Evolutionary conservation across 2,888 invertebrate genomes (phyloP).

Genomic region (Andricus quercusramuli): DNA sequence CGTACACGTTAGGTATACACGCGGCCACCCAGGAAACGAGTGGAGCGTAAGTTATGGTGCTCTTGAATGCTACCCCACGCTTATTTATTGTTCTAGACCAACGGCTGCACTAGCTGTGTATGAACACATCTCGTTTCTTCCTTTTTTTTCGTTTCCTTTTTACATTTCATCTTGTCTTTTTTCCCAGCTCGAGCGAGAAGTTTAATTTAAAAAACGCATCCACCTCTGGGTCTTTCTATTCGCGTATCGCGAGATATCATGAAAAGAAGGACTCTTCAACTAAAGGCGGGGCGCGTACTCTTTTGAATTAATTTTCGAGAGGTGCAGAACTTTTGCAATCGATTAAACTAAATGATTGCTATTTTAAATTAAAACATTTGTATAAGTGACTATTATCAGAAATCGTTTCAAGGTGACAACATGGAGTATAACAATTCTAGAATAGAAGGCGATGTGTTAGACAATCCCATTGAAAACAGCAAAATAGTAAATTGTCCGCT

Average conservation of each 20-base stretch:
- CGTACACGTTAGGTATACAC: slow-evolving; percentile 68
- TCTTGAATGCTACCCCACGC: slow-evolving; percentile 64
- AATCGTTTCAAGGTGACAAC: too few species aligned
- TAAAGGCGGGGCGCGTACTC: background rate
- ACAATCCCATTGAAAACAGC: too few species aligned
- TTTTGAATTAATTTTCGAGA: background rate
- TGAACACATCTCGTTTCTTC: slow-evolving; percentile 5
- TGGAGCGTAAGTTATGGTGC: slow-evolving; percentile 70
- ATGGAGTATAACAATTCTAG: too few species aligned
- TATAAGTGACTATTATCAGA: too few species aligned
- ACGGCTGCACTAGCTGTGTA: slow-evolving; percentile 48
- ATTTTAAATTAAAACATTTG: too few species aligned
- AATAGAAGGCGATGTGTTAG: too few species aligned
- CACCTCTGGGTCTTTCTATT: slow-evolving; percentile 2
- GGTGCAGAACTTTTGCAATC: background rate
- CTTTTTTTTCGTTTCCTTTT: background rate
- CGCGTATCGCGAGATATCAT: background rate
- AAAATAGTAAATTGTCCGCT: too few species aligned
- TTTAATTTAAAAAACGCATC: slow-evolving; percentile 35
- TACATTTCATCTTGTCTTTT: background rate
- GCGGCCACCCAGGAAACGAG: slow-evolving; percentile 64
- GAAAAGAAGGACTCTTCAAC: background rate
- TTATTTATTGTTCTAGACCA: slow-evolving; percentile 65
- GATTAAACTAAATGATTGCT: background rate
- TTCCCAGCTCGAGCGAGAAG: slow-evolving; percentile 19